Base-by-base conservation (phyloP, 2,797 vertebrate species). In the Sebastes hubbsi region DNA sequence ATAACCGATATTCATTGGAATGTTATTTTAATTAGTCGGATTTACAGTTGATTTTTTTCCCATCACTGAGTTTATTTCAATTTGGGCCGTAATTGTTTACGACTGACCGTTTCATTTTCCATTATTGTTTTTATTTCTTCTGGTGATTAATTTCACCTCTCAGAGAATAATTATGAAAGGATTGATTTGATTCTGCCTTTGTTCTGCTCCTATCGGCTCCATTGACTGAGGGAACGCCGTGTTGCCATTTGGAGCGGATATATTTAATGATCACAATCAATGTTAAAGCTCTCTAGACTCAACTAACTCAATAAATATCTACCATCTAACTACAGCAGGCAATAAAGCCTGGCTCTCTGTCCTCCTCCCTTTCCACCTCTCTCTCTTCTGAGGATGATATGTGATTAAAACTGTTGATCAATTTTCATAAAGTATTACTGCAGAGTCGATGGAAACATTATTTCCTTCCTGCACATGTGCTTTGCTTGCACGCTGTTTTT, bases 261-360 rank as follows among this genome's bases (percentile, higher is more conserved):
- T 96, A 95, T 95, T 96, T 96, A 96, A 96, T 95, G 95, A 96
- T 95, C 94, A 95, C 94, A 95, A 96, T 96, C 96, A 96, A 96
- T 96, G 93, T 95, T 94, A 94, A 93, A 94, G 93, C 94, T 95
- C 95, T 91, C 93, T 87, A 94, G 95, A 95, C 94, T 92, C 84
- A 86, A 95, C 95, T 94, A 94, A 96, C 95, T 95, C 95, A 94
- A 96, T 96, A 95, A 95, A 96, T 95, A 95, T 94, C 94, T 95
- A 96, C 94, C 95, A 95, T 95, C 95, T 94, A 92, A 94, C 93
- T 94, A 93, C 93, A 88, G 91, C 90, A 87, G 92, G 94, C 94
- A 94, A 94, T 95, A 95, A 95, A 95, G 91, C 89, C 89, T 82
- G 83, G 34, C 90, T 91, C 90, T 87, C 81, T 87, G 73, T 86